Conservation (phyloP, 2,113 vertebrate species). For the Phylloscopus trochilus region DNA sequence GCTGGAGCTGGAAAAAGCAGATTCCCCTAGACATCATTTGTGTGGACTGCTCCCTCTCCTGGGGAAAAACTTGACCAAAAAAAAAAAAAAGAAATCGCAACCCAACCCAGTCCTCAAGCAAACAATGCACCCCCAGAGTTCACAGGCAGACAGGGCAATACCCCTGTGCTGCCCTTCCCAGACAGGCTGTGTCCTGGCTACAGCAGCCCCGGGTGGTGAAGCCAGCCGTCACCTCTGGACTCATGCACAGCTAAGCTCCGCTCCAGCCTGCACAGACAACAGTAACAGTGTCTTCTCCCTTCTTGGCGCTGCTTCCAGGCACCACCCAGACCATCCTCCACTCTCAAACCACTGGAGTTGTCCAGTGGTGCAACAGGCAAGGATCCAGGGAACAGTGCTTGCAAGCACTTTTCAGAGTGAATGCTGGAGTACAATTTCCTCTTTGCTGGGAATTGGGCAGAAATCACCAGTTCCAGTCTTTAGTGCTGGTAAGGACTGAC, state of each 20-base stretch:
- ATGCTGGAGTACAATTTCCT: neutral
- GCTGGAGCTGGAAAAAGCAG: neutral
- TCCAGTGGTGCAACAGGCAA: accelerated
- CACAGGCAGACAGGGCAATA: neutral
- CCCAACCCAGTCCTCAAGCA: neutral
- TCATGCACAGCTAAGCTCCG: accelerated
- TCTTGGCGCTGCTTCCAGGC: neutral
- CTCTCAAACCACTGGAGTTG: neutral
- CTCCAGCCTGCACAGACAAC: neutral
- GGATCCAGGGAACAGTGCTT: neutral
- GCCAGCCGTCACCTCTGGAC: neutral
- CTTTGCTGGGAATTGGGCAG: neutral
- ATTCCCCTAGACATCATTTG: neutral
- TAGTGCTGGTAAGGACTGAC: neutral
- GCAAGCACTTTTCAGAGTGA: neutral
- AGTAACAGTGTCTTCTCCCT: neutral
- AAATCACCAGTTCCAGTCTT: neutral
- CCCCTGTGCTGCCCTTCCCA: neutral
- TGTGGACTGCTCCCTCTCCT: constrained; percentile 17
- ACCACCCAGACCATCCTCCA: neutral
- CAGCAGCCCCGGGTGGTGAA: neutral
- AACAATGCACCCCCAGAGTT: neutral
- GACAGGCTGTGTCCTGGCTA: neutral
- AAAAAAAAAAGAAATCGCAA: neutral
- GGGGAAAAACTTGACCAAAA: neutral